Evolutionary conservation across 2,113 vertebrate genomes (phyloP), one percentile per base, ranked within the genome.

Genomic region (Gopherus flavomarginatus): DNA sequence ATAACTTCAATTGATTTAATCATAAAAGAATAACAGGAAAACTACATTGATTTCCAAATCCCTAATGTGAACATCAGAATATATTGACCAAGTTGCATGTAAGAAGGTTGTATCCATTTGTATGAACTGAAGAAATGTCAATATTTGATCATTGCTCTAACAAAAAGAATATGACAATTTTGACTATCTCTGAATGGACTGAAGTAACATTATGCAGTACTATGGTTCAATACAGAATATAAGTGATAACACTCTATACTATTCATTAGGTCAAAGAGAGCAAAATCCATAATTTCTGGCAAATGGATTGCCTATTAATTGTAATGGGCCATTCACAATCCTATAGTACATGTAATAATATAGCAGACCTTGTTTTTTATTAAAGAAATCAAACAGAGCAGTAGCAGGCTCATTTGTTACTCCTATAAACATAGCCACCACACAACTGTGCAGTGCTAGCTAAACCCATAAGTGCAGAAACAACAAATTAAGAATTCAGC

Each of bases 1-100:
- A 98, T 99, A 98, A 98, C 97, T 98, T 96, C 92, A 98, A 98
- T 99, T 98, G 98, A 99, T 98, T 99, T 98, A 98, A 98, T 98
- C 98, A 98, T 98, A 98, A 98, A 98, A 98, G 98, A 98, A 98
- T 98, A 98, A 98, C 98, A 98, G 97, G 98, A 98, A 98, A 98
- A 98, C 97, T 92, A 97, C 95, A 98, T 98, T 98, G 98, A 98
- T 98, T 98, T 98, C 97, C 97, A 98, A 98, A 98, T 98, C 97
- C 96, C 95, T 98, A 98, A 98, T 98, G 98, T 92, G 98, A 98
- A 97, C 98, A 98, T 98, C 97, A 98, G 98, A 97, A 96, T 97
- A 96, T 97, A 98, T 98, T 98, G 98, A 98, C 97, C 94, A 97
- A 98, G 93, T 89, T 98, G 80, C 59, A 52, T 97, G 96, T 94